Conservation (phyloP, 1,140 invertebrate species). For the Mylabris phalerata region DNA sequence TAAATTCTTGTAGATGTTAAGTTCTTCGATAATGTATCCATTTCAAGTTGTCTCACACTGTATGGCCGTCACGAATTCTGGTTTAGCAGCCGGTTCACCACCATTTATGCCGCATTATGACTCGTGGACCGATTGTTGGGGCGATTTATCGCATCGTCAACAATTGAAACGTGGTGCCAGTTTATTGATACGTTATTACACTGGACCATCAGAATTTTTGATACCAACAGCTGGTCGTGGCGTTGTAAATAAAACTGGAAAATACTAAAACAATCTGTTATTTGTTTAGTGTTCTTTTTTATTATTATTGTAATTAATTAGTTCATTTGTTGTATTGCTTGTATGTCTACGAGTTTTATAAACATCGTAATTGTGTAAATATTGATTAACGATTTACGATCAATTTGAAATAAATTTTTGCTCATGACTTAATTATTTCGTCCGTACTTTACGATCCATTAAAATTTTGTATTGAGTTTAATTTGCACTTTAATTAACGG, state of each 20-base stretch:
- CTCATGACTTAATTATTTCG: no score
- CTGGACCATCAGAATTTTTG: conserved; percentile 49
- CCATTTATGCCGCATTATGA: conserved; percentile 74
- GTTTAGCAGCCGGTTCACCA: conserved; percentile 65
- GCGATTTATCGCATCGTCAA: conserved; percentile 59
- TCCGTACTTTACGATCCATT: no score
- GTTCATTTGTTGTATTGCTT: background rate
- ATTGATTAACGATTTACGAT: no score
- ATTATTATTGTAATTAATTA: background rate
- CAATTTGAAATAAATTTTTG: no score
- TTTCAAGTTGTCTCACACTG: conserved; percentile 81
- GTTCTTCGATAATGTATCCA: conserved; percentile 75
- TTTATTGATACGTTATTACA: conserved; percentile 72
- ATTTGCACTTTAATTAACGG: no score
- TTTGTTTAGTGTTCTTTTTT: background rate
- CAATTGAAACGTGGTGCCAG: conserved; percentile 80
- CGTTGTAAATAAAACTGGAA: background rate
- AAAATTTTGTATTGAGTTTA: no score
- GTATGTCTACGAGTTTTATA: background rate
- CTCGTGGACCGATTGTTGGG: conserved; percentile 74
- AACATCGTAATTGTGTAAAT: background rate
- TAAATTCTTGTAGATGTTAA: conserved; percentile 56
- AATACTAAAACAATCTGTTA: background rate
- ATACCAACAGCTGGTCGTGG: conserved; percentile 21
- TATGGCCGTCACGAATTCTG: conserved; percentile 74